These are phyloP conservation scores for Lingula anatina DNA, from an alignment of 2,888 invertebrate species.

Conservation along the genomic window DNA sequence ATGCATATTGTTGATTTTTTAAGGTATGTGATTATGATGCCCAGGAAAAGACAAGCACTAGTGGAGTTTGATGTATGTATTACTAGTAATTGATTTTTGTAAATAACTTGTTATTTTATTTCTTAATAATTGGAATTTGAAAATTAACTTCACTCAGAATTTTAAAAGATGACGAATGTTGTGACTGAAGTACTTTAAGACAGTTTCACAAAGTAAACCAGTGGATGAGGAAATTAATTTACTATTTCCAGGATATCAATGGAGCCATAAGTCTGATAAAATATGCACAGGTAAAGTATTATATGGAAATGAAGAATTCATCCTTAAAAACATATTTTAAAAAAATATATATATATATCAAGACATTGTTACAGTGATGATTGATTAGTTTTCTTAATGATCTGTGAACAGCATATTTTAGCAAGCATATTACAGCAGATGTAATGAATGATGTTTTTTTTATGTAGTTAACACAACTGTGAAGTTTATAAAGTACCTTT, in stretches of 20 bases:
- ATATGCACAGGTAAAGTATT: slow-evolving; percentile 35
- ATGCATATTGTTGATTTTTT: no score
- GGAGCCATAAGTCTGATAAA: slow-evolving; percentile 38
- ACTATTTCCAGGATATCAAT: slow-evolving; percentile 25
- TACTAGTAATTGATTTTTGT: background rate
- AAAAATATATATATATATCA: no score
- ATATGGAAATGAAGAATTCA: background rate
- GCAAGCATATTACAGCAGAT: no score
- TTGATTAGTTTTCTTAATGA: no score
- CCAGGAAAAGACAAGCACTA: slow-evolving; percentile 45
- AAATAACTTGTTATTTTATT: background rate
- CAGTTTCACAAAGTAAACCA: background rate
- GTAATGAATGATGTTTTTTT: no score
- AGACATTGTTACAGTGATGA: no score
- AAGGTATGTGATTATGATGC: slow-evolving; percentile 47
- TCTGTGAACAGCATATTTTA: no score
- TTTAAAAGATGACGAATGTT: background rate
- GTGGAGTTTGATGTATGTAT: slow-evolving; percentile 44
- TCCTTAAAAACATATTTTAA: no score
- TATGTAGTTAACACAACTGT: no score
- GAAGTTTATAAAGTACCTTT: no score
- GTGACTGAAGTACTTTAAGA: background rate
- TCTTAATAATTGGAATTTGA: background rate
- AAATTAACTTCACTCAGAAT: background rate
- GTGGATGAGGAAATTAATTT: background rate